Evolutionary conservation across 2,797 vertebrate genomes (phyloP), one percentile per base, ranked within the genome.

Genomic region (Brachymystax lenok): DNA sequence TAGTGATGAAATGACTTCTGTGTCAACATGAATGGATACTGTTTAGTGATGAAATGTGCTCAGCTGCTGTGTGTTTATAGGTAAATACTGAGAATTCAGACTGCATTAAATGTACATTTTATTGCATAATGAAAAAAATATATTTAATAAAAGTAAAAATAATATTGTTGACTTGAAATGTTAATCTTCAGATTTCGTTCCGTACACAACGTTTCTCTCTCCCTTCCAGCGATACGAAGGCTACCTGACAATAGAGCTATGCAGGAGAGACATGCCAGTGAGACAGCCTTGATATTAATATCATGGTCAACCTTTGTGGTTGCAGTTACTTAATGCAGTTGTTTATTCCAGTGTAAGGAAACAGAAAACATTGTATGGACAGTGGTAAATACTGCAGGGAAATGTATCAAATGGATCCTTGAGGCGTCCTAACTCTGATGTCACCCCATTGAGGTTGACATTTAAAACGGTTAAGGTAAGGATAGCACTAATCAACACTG

Each of bases 11-110:
- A 92, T 91, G 89, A 90, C 54, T 59, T 59, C 54, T 59, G 1
- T 59, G 54, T 59, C 19, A 88, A 93, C 89, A 89, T 83, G 88
- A 89, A 92, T 91, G 91, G 87, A 89, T 85, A 85, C 75, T 69
- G 92, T 91, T 93, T 93, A 90, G 90, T 93, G 92, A 93, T 93
- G 89, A 92, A 93, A 91, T 83, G 84, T 80, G 80, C 90, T 90
- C 86, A 84, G 78, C 50, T 77, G 77, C 50, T 77, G 83, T 87
- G 78, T 76, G 74, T 61, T 83, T 84, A 89, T 77, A 88, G 83
- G 78, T 35, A 82, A 71, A 52, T 14, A 54, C 50, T 10, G 24
- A 52, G 3, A 16, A 27, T 24, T 70, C 24, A 17, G 13, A 33
- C 19, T 35, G 12, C 46, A 28, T 14, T n/a, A 24, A 52, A 21